Evolutionary conservation across 2,888 invertebrate species (phyloP), one percentile per base, ranked within the genome.

Genomic region (Athalia rosae): DNA sequence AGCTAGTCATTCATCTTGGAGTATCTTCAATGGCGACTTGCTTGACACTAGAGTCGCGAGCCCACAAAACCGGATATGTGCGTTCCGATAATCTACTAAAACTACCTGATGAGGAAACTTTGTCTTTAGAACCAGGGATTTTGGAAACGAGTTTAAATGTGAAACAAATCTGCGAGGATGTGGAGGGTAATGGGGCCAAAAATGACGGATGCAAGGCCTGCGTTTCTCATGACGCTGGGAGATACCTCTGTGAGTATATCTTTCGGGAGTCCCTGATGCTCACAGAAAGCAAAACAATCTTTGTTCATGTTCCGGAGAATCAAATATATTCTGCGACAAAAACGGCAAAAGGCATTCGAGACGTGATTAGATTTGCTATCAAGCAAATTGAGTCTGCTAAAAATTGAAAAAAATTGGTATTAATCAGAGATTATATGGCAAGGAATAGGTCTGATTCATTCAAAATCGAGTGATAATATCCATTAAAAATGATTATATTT

Each of bases 1-100:
- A 96, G 96, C 90, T 96, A 76, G 93, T 95, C 81, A 92, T 97
- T 56, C 96, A 97, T 87, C 95, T 96, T 8, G 97, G 97, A 9
- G 95, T 97, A 59, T 94, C 95, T 0, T 86, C 90, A 11, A 78
- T 90, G 8, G 94, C 95, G 0, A 87, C 91, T 43, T 91, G 92
- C 82, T 88, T 97, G 59, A 94, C 93, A 0, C 85, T 97, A 63
- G 97, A 97, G 89, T 92, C 91, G 53, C 91, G 91, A 79, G 96
- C 96, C 0, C 92, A 93, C 84, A 92, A 91, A 78, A 90, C 89
- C 79, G 93, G 94, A 9, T 95, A 95, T 85, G 83, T 86, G 8
- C 87, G 88, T 13, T 61, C 82, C 64, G 95, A 96, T 86, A 76
- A 28, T 28, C 28, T 28, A 28, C 28, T 1, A 28, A 28, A 28